Evolutionary conservation across 2,888 invertebrate species (phyloP), one percentile per base, ranked within the genome.

Genomic region (Syrphus vitripennis): DNA sequence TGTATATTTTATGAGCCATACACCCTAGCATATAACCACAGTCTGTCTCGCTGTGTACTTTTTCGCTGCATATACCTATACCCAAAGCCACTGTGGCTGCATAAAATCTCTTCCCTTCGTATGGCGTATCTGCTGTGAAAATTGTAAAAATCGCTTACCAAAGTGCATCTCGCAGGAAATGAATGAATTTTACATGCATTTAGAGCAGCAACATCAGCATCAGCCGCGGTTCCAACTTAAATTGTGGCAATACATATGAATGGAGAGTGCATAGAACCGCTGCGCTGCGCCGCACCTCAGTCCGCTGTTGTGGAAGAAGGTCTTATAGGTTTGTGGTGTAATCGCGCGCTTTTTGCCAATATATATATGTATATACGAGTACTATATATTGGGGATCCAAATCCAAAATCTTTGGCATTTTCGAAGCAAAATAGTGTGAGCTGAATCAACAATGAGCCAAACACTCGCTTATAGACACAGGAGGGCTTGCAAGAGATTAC

Each of bases 131-230:
- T 84, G 50, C 80, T 80, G 76, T 80, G 84, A 80, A 83, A 84
- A 76, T 80, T 70, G 75, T 84, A 84, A 84, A 84, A 84, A 84
- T 76, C 72, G 80, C 76, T 76, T 84, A 67, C 67, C 70, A 42
- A 63, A 40, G 63, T 75, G 75, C 81, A 80, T 84, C 76, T 84
- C 71, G 53, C 77, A 86, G 86, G 82, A 86, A 82, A 86, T 82
- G 77, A 86, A 86, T 86, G 86, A 86, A 86, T 86, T 86, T 86
- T 81, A 86, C 86, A 86, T 86, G 86, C 76, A 86, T 81, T 82
- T 82, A 74, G 81, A 81, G 61, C 65, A 65, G 45, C 24, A 45
- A 12, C 65, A 65, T 2, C 37, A 55, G 6, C 29, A 48, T 3
- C 65, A n/a, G 42, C 37, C 37, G 80, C 53, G 80, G 45, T 65